These are phyloP conservation scores for Latheticus oryzae DNA, from an alignment of 2,888 invertebrate species.

Conservation along the genomic window DNA sequence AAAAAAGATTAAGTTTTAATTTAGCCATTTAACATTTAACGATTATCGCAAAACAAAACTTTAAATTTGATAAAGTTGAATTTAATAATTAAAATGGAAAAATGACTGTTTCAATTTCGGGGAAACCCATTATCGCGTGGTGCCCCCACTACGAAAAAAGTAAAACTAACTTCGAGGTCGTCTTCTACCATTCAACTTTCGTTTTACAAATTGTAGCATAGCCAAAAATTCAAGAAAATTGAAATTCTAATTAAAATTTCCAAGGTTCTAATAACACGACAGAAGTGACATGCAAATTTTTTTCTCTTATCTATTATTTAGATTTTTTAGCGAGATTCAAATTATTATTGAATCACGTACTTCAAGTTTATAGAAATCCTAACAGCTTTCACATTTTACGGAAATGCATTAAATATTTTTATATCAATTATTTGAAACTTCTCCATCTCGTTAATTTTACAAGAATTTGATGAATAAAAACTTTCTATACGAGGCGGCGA, in stretches of 20 bases:
- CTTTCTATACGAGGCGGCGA: constrained; percentile 32
- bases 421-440: constrained; percentile 15
- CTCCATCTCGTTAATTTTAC: constrained; percentile 3
- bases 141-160: too few species aligned
- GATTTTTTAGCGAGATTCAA: too few species aligned
- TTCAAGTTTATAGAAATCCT: constrained; percentile 10
- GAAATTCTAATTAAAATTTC: constrained; percentile 1
- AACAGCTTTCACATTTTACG: constrained; percentile 24
- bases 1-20: too few species aligned
- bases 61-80: too few species aligned
- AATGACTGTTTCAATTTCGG: too few species aligned
- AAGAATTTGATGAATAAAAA: constrained; percentile 19
- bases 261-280: constrained; percentile 1
- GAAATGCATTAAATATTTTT: constrained; percentile 19
- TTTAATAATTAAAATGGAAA: too few species aligned
- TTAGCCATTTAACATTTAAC: too few species aligned
- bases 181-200: constrained; percentile 36
- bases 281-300: constrained; percentile 9
- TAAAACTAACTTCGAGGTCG: constrained; percentile 25
- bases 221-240: constrained; percentile 30
- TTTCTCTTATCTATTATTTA: too few species aligned
- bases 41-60: too few species aligned
- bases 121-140: too few species aligned
- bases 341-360: too few species aligned
- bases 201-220: constrained; percentile 36